Conservation (phyloP, 2,888 invertebrate species). For the Sarcophaga rosellei region DNA sequence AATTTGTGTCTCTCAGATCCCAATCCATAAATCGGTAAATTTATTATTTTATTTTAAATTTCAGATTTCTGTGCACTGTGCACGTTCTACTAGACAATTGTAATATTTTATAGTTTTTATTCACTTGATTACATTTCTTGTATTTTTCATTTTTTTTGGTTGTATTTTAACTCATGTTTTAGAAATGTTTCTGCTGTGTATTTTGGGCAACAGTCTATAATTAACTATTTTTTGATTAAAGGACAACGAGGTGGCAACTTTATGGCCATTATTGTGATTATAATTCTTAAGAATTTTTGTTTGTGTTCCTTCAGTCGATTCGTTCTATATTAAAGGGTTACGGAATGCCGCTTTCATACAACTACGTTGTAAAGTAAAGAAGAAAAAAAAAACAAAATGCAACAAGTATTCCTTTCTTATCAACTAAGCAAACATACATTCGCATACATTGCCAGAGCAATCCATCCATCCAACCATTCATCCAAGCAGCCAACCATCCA, state of each 20-base stretch:
- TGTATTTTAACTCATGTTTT: not conserved
- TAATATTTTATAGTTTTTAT: too few relatives aligned
- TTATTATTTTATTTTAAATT: too few relatives aligned
- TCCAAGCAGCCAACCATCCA: not conserved
- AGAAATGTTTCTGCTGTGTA: not conserved
- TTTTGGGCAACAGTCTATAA: slow-evolving; percentile 47
- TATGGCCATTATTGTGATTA: slow-evolving; percentile 45
- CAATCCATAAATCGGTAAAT: too few relatives aligned
- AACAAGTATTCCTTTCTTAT: slow-evolving; percentile 34
- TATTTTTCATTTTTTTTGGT: too few relatives aligned
- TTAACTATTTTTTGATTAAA: slow-evolving; percentile 49
- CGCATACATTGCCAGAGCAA: too few relatives aligned
- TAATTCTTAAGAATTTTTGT: slow-evolving; percentile 57
- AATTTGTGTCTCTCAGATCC: too few relatives aligned
- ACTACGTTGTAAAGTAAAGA: not conserved
- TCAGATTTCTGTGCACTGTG: too few relatives aligned
- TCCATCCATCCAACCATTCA: slow-evolving; percentile 28
- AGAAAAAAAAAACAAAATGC: not conserved
- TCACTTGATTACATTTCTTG: too few relatives aligned
- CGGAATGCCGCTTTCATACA: not conserved
- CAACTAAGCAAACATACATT: not conserved
- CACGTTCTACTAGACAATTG: too few relatives aligned
- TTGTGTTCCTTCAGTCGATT: slow-evolving; percentile 1
- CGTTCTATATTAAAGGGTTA: slow-evolving; percentile 23
- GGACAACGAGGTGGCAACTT: slow-evolving; percentile 60